These are phyloP conservation scores for Chiridota heheva DNA, from an alignment of 35 echinoderm and acorn worm species.

Conservation along the genomic window DNA sequence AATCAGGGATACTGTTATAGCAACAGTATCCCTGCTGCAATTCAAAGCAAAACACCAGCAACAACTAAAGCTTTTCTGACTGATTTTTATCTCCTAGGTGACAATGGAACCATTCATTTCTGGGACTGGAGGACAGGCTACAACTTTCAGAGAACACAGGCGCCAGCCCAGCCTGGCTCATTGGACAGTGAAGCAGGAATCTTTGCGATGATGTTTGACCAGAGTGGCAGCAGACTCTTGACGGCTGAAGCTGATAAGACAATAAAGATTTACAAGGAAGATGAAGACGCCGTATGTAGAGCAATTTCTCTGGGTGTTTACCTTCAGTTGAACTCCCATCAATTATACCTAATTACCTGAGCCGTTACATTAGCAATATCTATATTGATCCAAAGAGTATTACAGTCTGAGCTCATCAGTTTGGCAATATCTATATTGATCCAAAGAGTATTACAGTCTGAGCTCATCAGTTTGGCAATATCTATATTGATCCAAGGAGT, in stretches of 20 bases:
- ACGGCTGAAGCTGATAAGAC: constrained; percentile 99
- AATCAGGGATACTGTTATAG: no score
- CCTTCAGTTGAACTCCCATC: background rate
- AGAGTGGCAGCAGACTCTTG: constrained; percentile 86
- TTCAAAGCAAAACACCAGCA: no score
- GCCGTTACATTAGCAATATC: no score
- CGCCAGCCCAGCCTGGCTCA: constrained; percentile 83
- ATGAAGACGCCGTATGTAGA: constrained; percentile 88
- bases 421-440: no score
- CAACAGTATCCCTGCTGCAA: no score
- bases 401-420: no score
- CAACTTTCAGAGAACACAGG: constrained; percentile 96
- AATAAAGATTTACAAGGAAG: constrained; percentile 99
- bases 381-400: no score
- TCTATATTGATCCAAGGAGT: no score
- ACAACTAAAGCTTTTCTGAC: no score
- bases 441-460: no score
- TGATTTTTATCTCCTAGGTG: constrained; percentile 66
- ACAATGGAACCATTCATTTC: constrained; percentile 92
- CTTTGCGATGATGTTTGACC: constrained; percentile 93
- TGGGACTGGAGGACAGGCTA: constrained; percentile 98
- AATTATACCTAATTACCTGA: background rate
- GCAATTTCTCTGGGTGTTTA: background rate
- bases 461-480: no score
- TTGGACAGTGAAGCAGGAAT: constrained; percentile 97